These are phyloP conservation scores for Ceratosolen fusciceps DNA, from an alignment of 1,140 invertebrate species.

Conservation along the genomic window DNA sequence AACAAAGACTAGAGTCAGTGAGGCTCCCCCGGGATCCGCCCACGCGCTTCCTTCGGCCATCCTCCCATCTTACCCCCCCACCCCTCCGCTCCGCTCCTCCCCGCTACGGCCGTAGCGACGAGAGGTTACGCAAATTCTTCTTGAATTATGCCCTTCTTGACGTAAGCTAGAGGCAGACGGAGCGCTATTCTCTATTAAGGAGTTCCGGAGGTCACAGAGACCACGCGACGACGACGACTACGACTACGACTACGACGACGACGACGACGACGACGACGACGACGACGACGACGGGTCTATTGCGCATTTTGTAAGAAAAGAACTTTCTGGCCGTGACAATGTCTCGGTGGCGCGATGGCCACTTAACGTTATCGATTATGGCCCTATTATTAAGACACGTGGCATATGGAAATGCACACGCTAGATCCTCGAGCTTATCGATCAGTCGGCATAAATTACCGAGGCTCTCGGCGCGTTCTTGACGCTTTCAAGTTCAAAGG, in stretches of 20 bases:
- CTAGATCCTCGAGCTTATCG: background rate
- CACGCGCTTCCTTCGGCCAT: too few relatives aligned
- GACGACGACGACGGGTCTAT: background rate
- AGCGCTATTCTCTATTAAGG: too few relatives aligned
- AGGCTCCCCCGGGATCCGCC: too few relatives aligned
- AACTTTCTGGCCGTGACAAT: constrained; percentile 12
- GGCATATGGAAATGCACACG: background rate
- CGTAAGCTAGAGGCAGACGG: too few relatives aligned
- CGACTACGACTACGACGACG: background rate
- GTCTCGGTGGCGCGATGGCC: background rate
- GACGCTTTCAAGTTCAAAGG: background rate
- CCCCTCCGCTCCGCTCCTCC: background rate
- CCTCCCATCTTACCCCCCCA: background rate
- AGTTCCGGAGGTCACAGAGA: too few relatives aligned
- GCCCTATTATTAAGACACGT: background rate
- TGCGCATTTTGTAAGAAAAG: background rate
- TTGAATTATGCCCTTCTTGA: too few relatives aligned
- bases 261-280: background rate
- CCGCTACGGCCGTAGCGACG: background rate
- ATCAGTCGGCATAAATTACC: background rate
- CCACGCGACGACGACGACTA: too few relatives aligned
- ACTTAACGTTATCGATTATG: background rate
- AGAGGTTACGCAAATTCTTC: too few relatives aligned
- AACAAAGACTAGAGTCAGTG: constrained; percentile 30
- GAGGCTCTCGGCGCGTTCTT: background rate